A percentile compares a stretch with the other conserved stretches of the same genome.
Conservation (phyloP, 2,888 invertebrate species). For the Ametastegia equiseti region DNA sequence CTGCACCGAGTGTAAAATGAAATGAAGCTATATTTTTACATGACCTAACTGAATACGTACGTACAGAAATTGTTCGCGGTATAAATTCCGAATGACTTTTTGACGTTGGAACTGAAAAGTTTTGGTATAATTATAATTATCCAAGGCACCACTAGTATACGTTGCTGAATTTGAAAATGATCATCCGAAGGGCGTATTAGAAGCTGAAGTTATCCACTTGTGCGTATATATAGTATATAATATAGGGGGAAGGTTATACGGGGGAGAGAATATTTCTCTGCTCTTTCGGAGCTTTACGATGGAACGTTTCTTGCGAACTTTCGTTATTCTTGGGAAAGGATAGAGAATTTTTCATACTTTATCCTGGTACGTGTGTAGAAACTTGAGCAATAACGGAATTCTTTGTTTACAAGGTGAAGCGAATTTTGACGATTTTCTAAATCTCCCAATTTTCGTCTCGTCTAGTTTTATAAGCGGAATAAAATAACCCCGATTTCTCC, state of each 20-base stretch:
- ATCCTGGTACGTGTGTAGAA: constrained; percentile 32
- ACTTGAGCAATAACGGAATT: constrained; percentile 43
- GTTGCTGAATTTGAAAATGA: background rate
- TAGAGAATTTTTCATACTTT: constrained; percentile 40
- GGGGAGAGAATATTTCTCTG: constrained; percentile 9
- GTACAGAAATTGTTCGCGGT: background rate
- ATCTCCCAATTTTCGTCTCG: constrained; percentile 29
- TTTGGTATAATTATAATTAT: constrained; percentile 11
- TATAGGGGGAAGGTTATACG: background rate
- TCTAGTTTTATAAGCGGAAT: constrained; percentile 35
- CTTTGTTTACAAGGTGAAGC: constrained; percentile 41
- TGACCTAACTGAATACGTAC: background rate
- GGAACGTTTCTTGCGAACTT: constrained; percentile 16
- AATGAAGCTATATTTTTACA: constrained; percentile 24
- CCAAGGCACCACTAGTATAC: background rate
- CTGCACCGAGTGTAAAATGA: constrained; percentile 18
- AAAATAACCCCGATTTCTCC: constrained; percentile 35
- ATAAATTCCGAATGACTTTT: background rate
- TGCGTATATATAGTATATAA: too few relatives aligned
- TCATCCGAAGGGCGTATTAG: background rate
- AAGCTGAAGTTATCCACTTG: background rate
- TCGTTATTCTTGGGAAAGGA: constrained; percentile 32
- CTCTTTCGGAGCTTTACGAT: constrained; percentile 23
- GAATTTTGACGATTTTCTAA: constrained; percentile 29
- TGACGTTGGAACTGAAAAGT: background rate